Conservation (phyloP, 1,140 invertebrate species). For the Microplitis mediator region DNA sequence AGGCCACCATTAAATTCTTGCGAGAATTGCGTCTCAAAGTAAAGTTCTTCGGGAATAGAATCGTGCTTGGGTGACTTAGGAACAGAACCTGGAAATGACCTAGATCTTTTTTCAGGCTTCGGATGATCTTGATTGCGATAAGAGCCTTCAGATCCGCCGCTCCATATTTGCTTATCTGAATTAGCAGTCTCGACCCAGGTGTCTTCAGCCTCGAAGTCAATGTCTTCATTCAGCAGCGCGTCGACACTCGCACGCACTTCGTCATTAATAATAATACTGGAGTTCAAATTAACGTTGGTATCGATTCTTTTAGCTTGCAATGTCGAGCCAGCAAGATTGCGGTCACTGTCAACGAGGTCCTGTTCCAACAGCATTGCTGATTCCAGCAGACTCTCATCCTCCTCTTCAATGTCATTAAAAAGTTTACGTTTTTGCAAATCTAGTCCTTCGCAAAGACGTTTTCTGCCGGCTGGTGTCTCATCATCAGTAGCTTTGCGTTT, state of each 20-base stretch:
- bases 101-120: neutral
- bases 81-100: neutral
- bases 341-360: neutral
- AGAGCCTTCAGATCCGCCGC: constrained; percentile 1
- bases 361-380: constrained; percentile 18
- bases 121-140: neutral
- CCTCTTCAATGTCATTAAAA: constrained; percentile 32
- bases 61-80: constrained; percentile 5
- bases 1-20: constrained; percentile 9
- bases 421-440: constrained; percentile 43
- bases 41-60: constrained; percentile 35
- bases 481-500: constrained; percentile 34
- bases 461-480: constrained; percentile 40
- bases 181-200: constrained; percentile 1
- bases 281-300: neutral
- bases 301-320: neutral
- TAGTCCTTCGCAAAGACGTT: constrained; percentile 38
- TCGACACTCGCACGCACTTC: constrained; percentile 38
- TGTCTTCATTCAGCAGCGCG: constrained; percentile 45
- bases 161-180: neutral
- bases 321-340: neutral
- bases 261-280: constrained; percentile 18
- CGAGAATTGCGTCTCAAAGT: constrained; percentile 33
- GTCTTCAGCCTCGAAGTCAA: constrained; percentile 10
- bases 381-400: neutral